A percentile compares a stretch with the other conserved stretches of the same genome.
These are phyloP conservation scores for Lampropteryx suffumata DNA, from an alignment of 2,888 invertebrate genomes.

Conservation along the genomic window DNA sequence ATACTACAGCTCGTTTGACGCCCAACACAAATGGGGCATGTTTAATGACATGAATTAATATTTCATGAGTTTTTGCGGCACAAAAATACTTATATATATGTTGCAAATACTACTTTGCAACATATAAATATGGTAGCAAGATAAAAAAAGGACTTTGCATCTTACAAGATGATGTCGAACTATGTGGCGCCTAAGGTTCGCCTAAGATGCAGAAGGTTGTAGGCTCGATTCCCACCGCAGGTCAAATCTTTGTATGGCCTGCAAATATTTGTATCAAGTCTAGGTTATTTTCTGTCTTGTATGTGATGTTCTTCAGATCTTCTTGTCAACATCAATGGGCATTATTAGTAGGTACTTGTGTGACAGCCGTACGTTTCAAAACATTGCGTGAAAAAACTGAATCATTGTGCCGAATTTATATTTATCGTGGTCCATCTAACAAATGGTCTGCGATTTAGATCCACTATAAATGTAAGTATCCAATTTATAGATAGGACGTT, in stretches of 20 bases:
- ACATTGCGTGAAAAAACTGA: constrained; percentile 1
- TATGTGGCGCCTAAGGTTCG: too few species aligned
- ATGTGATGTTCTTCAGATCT: too few species aligned
- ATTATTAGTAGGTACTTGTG: background rate
- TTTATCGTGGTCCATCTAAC: constrained; percentile 13
- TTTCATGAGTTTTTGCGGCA: constrained; percentile 2
- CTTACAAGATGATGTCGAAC: too few species aligned
- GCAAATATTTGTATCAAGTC: too few species aligned
- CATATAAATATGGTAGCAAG: too few species aligned
- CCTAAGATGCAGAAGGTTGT: too few species aligned
- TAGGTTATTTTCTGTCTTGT: too few species aligned
- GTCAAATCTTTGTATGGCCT: too few species aligned
- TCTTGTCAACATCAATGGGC: background rate
- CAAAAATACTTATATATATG: too few species aligned
- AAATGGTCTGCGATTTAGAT: constrained; percentile 17
- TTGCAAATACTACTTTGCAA: too few species aligned
- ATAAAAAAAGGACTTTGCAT: too few species aligned
- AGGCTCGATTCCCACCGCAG: too few species aligned
- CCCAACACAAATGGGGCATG: constrained; percentile 9
- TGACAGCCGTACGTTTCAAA: background rate
- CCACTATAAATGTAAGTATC: constrained; percentile 3
- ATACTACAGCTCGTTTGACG: constrained; percentile 16
- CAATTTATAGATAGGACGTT: constrained; percentile 10
- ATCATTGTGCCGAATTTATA: constrained; percentile 2
- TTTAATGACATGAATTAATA: constrained; percentile 13